A percentile compares a stretch with the other conserved stretches of the same genome.
Evolutionary conservation across 2,797 vertebrate species (phyloP).

Genomic region (Acrocephalus scirpaceus): DNA sequence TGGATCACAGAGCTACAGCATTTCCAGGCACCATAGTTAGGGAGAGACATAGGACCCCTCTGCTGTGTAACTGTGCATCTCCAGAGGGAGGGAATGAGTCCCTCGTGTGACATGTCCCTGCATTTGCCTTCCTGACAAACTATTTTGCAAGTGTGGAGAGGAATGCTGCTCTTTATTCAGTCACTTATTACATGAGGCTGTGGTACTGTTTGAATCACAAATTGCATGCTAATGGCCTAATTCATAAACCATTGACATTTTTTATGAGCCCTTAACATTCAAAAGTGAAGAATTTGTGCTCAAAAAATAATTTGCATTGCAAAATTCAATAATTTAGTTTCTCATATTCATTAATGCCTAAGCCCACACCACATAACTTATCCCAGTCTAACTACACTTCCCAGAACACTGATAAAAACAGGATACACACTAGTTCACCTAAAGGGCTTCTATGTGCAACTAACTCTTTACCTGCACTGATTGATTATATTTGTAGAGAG

Average conservation of each 20-base stretch:
- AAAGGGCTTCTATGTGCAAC: constrained; percentile 52
- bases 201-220: constrained; percentile 77
- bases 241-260: constrained; percentile 83
- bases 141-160: constrained; percentile 61
- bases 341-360: constrained; percentile 81
- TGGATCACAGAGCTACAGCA: not conserved
- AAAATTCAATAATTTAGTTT: constrained; percentile 82
- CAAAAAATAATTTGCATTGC: constrained; percentile 84
- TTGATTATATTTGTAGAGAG: constrained; percentile 32
- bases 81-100: not conserved
- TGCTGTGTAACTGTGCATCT: not conserved
- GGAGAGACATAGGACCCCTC: not conserved
- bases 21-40: not conserved
- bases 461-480: constrained; percentile 41
- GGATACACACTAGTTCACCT: constrained; percentile 58
- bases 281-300: constrained; percentile 82
- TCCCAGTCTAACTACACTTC: constrained; percentile 68
- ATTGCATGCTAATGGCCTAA: constrained; percentile 82
- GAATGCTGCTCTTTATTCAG: constrained; percentile 62
- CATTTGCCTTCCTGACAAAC: constrained; percentile 58
- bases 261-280: constrained; percentile 82
- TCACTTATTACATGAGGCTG: constrained; percentile 68
- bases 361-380: constrained; percentile 81
- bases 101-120: not conserved
- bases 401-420: constrained; percentile 68